Evolutionary conservation across 2,113 vertebrate genomes (phyloP).

Genomic region (Cervus canadensis): DNA sequence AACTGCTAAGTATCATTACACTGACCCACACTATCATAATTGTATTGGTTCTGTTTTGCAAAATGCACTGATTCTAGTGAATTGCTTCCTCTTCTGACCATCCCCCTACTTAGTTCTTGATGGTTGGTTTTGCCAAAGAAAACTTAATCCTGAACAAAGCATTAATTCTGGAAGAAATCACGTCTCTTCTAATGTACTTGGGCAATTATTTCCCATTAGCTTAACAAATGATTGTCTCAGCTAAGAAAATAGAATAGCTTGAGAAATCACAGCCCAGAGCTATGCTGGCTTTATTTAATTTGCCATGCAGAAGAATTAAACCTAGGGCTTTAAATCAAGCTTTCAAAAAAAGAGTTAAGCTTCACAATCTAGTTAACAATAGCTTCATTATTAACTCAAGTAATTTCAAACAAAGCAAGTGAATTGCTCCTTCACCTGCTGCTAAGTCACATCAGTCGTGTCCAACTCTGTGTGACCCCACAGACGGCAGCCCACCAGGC

Average conservation of each 20-base stretch:
- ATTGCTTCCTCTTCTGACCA: neutral
- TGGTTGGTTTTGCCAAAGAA: neutral
- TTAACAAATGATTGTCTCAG: conserved; percentile 43
- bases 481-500: too few species aligned
- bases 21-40: neutral
- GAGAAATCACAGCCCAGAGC: neutral
- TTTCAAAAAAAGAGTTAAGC: neutral
- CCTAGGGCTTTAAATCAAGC: neutral
- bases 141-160: neutral
- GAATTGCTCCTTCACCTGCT: neutral
- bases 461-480: too few species aligned
- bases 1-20: neutral
- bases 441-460: too few species aligned
- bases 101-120: neutral
- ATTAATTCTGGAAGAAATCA: conserved; percentile 37
- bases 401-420: neutral
- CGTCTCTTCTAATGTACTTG: neutral
- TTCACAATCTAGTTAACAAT: neutral
- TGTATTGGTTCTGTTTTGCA: neutral
- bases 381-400: neutral
- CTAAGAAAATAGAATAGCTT: conserved; percentile 33
- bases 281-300: conserved; percentile 27
- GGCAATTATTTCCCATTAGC: conserved; percentile 38
- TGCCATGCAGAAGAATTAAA: neutral
- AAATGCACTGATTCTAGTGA: neutral